Evolutionary conservation across 2,888 invertebrate genomes (phyloP), one percentile per base, ranked within the genome.

Genomic region (Parnassius orleans): DNA sequence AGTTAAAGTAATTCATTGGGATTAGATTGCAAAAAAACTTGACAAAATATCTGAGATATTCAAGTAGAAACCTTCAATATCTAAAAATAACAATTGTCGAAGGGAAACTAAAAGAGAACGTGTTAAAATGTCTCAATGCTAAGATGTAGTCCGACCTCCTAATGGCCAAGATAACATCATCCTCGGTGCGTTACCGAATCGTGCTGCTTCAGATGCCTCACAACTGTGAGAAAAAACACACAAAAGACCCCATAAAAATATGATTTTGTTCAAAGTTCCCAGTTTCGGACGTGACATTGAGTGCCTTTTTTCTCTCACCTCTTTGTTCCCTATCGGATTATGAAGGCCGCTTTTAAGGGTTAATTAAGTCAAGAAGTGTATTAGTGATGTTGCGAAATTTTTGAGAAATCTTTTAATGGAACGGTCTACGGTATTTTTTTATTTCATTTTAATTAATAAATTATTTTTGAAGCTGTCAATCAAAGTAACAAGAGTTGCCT

Each of bases 191-290:
- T 87, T 88, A 87, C 87, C 73, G 82, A 83, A 80, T 88, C 89
- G 87, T 89, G 90, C 90, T 86, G 79, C 86, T 81, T 84, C 84
- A 86, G 87, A 86, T 84, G 83, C 81, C 75, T 82, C 77, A 78
- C 80, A 84, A 81, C 87, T 90, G 87, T 90, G 89, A 90, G 90
- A 91, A 89, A 87, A 88, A 89, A 88, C 81, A 83, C 79, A 87
- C 86, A 89, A 90, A 88, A 85, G 86, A 68, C 74, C 69, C 73
- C 77, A 84, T 85, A 86, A 87, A 86, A 86, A 86, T 83, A 81
- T 85, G 86, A 86, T 82, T 87, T 86, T 87, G 82, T 86, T 81
- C 77, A 80, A 80, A 84, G 83, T 81, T 83, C 80, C 76, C 79
- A 77, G 80, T 79, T 82, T 78, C 72, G 77, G 77, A 91, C 89